Conservation (phyloP, 2,797 vertebrate species). For the Enteromius mattozi region DNA sequence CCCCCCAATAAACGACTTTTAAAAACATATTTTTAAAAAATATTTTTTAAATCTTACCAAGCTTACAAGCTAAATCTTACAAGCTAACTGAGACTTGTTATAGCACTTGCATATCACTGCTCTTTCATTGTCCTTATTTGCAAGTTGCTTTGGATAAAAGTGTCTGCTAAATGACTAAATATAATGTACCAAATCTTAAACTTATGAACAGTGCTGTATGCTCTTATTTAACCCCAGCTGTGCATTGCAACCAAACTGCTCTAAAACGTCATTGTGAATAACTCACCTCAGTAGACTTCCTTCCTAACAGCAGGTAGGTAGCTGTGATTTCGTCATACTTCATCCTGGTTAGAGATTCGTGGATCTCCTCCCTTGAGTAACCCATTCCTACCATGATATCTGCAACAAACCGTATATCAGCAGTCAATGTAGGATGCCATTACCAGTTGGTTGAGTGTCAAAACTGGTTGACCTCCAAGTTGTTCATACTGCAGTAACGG, state of each 20-base stretch:
- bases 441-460: neutral
- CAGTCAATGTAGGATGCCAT: neutral
- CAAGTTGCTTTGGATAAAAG: too few relatives aligned
- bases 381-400: slow-evolving; percentile 92
- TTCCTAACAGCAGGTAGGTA: slow-evolving; percentile 86
- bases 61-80: too few relatives aligned
- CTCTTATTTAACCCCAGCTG: neutral
- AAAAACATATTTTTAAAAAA: neutral
- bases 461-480: neutral
- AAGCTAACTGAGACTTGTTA: too few relatives aligned
- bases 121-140: too few relatives aligned
- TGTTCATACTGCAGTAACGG: neutral
- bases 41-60: neutral
- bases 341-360: slow-evolving; percentile 89
- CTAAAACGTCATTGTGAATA: neutral
- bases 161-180: too few relatives aligned
- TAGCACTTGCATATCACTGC: too few relatives aligned
- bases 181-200: neutral
- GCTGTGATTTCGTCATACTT: slow-evolving; percentile 91
- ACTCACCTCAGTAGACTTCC: slow-evolving; percentile 85
- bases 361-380: slow-evolving; percentile 88
- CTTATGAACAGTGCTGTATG: neutral
- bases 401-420: slow-evolving; percentile 62
- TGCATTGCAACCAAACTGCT: neutral
- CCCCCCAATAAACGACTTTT: neutral